Conservation (phyloP, 2,888 invertebrate genomes). For the Lasius platythorax region DNA sequence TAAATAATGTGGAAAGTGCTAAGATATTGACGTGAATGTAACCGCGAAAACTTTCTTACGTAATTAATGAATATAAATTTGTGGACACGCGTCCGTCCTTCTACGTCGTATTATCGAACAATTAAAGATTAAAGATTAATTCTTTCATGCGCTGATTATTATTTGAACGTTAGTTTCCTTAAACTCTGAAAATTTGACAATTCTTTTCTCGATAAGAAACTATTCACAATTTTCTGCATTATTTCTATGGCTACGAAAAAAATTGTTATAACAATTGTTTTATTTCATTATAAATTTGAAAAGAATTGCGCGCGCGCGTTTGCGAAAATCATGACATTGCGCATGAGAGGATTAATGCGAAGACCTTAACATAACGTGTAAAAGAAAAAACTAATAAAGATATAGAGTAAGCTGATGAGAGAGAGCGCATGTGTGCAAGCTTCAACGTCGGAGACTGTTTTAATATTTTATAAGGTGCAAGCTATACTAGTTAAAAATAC, state of each 20-base stretch:
- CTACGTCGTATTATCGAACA: conserved; percentile 28
- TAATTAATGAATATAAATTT: conserved; percentile 31
- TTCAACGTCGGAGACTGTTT: conserved; percentile 26
- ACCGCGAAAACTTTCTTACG: conserved; percentile 34
- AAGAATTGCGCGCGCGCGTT: background rate
- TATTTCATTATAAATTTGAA: background rate
- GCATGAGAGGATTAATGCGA: conserved; percentile 27
- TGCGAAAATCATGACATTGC: background rate
- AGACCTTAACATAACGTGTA: conserved; percentile 24
- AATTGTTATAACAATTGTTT: background rate
- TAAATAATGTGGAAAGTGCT: background rate
- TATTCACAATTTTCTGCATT: background rate
- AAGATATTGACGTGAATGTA: background rate
- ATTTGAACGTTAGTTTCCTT: background rate
- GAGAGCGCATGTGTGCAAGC: background rate
- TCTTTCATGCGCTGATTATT: conserved; percentile 38
- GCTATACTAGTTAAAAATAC: conserved; percentile 2
- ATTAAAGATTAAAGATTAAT: conserved; percentile 26
- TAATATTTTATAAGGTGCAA: conserved; percentile 43
- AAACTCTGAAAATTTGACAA: background rate
- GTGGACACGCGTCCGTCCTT: conserved; percentile 44
- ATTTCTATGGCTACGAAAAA: background rate
- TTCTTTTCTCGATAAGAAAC: background rate
- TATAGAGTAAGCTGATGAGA: background rate
- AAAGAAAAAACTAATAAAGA: conserved; percentile 30